Evolutionary conservation across 92 coral and sea anemone species (phyloP).

Genomic region (Zoanthus sansibaricus): DNA sequence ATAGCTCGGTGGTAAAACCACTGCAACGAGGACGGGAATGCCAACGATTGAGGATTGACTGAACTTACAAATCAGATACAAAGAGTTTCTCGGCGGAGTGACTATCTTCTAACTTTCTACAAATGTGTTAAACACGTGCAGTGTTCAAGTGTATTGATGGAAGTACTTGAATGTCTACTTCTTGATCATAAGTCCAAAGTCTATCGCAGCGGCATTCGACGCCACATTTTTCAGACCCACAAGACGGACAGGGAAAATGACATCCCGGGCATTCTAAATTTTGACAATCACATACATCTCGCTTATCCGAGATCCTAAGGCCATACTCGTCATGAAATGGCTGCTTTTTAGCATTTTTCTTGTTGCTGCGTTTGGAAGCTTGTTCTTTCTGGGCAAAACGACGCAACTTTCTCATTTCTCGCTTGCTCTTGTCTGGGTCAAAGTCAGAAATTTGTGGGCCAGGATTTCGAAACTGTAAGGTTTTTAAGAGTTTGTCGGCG

Average conservation of each 20-base stretch:
- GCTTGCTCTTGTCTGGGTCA: constrained; percentile 91
- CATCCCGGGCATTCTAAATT: constrained; percentile 92
- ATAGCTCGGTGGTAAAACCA: too few species aligned
- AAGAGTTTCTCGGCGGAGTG: too few species aligned
- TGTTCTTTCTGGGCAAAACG: constrained; percentile 65
- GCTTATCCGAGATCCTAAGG: constrained; percentile 77
- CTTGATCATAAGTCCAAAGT: constrained; percentile 86
- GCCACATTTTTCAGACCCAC: constrained; percentile 99
- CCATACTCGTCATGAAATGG: constrained; percentile 87
- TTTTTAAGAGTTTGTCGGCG: constrained; percentile 87
- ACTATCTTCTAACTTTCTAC: not conserved
- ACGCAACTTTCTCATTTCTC: constrained; percentile 89
- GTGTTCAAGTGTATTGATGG: constrained; percentile 53
- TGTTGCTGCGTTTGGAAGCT: constrained; percentile 50
- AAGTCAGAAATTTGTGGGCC: constrained; percentile 89
- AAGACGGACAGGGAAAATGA: constrained; percentile 92
- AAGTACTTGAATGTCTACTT: constrained; percentile 81
- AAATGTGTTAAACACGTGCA: not conserved
- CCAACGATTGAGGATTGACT: too few species aligned
- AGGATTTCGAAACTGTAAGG: constrained; percentile 89
- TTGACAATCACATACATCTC: constrained; percentile 97
- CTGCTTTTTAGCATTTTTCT: constrained; percentile 55
- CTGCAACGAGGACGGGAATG: too few species aligned
- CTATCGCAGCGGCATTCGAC: constrained; percentile 95
- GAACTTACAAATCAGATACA: too few species aligned